These are phyloP conservation scores for Procapra przewalskii DNA, from an alignment of 2,113 vertebrate species.

Conservation along the genomic window DNA sequence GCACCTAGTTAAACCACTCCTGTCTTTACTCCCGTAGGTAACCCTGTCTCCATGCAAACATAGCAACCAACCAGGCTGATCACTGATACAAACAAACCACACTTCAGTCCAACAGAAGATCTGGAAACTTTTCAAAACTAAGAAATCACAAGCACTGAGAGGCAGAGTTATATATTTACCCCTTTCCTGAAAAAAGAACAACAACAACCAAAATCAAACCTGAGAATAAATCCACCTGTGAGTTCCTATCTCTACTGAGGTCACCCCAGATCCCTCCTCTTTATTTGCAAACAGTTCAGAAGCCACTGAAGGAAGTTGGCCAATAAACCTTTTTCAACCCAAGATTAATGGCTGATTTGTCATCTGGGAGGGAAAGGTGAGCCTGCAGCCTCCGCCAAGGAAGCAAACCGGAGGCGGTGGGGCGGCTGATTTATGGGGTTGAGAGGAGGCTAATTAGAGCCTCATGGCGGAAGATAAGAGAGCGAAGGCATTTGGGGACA, in stretches of 20 bases:
- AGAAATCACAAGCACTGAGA: slow-evolving; percentile 12
- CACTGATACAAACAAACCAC: background rate
- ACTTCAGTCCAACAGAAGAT: slow-evolving; percentile 29
- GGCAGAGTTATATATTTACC: slow-evolving; percentile 71
- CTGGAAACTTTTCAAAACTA: slow-evolving; percentile 38
- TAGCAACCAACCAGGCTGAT: slow-evolving; percentile 7
- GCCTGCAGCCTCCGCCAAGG: slow-evolving; percentile 14
- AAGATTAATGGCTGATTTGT: slow-evolving; percentile 75
- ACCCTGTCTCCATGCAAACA: slow-evolving; percentile 40
- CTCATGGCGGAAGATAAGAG: slow-evolving; percentile 18
- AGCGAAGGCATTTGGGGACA: slow-evolving; percentile 23
- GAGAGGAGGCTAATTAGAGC: slow-evolving; percentile 45
- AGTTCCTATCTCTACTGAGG: slow-evolving; percentile 66
- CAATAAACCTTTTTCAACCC: slow-evolving; percentile 69
- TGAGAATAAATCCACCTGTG: slow-evolving; percentile 82
- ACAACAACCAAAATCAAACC: slow-evolving; percentile 50
- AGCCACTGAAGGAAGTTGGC: slow-evolving; percentile 63
- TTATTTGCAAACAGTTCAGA: slow-evolving; percentile 80
- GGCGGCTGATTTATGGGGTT: slow-evolving; percentile 48
- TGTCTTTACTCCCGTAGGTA: background rate
- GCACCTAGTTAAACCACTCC: slow-evolving; percentile 1
- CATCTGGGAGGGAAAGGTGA: slow-evolving; percentile 60
- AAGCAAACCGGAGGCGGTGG: slow-evolving; percentile 40
- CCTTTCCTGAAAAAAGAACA: slow-evolving; percentile 29
- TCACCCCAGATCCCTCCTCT: slow-evolving; percentile 68